phyloP scores from a whole-genome alignment of 2,113 vertebrate genomes.

The Macrotis lagotis region DNA sequence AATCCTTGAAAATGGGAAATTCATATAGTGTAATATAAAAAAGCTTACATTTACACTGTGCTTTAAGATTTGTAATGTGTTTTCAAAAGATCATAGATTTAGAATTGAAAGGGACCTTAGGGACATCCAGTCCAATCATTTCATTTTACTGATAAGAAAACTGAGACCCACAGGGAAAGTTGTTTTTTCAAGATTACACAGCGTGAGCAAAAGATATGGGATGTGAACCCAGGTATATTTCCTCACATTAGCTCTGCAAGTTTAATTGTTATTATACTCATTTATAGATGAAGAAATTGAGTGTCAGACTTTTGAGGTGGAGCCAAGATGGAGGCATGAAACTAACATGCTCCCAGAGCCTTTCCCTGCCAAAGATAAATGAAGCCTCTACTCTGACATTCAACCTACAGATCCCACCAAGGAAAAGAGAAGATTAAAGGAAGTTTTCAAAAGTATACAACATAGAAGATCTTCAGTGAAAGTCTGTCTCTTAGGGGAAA shows the following conservation, averaged over 20 bases:
- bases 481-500: too few relatives aligned
- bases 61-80: background rate
- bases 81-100: background rate
- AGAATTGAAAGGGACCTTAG: background rate
- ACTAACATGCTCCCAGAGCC: too few relatives aligned
- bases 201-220: background rate
- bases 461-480: too few relatives aligned
- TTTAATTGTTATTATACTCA: too few relatives aligned
- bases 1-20: background rate
- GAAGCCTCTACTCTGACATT: too few relatives aligned
- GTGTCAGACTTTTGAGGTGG: too few relatives aligned
- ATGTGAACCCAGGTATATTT: background rate
- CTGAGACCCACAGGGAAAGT: background rate
- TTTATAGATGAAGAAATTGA: background rate
- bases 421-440: too few relatives aligned
- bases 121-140: background rate
- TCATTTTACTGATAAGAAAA: background rate
- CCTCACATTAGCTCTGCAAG: too few relatives aligned
- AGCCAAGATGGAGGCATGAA: too few relatives aligned
- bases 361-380: too few relatives aligned
- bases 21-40: background rate
- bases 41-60: background rate
- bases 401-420: too few relatives aligned
- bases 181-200: background rate
- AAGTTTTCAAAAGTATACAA: too few relatives aligned